Base-by-base conservation (phyloP, 2,888 invertebrate species). In the Exephanes ischioxanthus region DNA sequence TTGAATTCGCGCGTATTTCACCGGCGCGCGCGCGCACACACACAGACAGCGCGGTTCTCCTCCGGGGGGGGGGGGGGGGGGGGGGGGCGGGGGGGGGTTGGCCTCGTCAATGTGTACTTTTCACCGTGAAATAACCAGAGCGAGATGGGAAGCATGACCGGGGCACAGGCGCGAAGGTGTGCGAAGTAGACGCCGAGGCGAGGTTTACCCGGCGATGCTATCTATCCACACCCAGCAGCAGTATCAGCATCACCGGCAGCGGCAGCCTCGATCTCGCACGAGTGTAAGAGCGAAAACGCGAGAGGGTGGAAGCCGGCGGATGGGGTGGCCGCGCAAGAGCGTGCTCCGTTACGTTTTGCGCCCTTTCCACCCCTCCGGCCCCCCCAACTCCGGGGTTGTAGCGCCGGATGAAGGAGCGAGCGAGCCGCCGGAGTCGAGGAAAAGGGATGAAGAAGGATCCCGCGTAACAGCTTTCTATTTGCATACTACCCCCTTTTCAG, bases 391-490 rank as follows among this genome's bases (percentile, higher is more conserved):
- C 72, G 37, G 14, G 53, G 45, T 33, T 58, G n/a, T 14, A 41
- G 45, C 19, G 22, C 70, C 55, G 58, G 6, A 33, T 16, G 26
- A 48, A 63, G 53, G 41, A 75, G 73, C 70, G 58, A 66, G 71
- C 73, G 80, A 75, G 84, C 41, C 82, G 79, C 76, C 84, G 77
- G 82, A 80, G 48, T 73, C 16, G 78, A 73, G 78, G 77, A 79
- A 78, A 73, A 76, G 80, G 86, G 80, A 82, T 80, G 83, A 82
- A 73, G 87, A 83, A 82, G 81, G 80, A 80, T 89, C 89, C 70
- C 77, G 88, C 89, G 91, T 93, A 93, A 93, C 92, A 93, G 93
- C 93, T 93, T 93, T 93, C 92, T 93, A 93, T 93, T 93, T 92
- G 92, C 92, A 92, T 92, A 91, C 92, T 89, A 91, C 91, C 89